phyloP scores from a whole-genome alignment of 2,113 vertebrate genomes.

The Carassius carassius region DNA sequence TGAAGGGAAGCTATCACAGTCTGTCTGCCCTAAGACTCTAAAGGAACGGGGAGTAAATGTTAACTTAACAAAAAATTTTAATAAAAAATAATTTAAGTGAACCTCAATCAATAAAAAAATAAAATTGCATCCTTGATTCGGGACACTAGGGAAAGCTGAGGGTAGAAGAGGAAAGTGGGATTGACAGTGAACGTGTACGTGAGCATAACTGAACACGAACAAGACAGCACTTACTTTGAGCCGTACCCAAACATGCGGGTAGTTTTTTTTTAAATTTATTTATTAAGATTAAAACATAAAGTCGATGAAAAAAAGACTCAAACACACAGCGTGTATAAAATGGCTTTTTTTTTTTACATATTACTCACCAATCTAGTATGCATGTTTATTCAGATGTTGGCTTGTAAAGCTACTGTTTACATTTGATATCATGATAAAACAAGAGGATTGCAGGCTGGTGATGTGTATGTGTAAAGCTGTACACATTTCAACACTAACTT shows the following conservation, averaged over 20 bases:
- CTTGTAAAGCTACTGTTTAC: slow-evolving; percentile 90
- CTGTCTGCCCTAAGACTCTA: slow-evolving; percentile 99
- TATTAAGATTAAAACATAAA: slow-evolving; percentile 76
- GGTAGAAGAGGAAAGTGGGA: slow-evolving; percentile 82
- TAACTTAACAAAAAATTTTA: slow-evolving; percentile 75
- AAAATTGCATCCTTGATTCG: slow-evolving; percentile 85
- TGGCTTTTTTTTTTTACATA: slow-evolving; percentile 73
- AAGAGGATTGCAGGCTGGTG: slow-evolving; percentile 64
- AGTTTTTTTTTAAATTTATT: slow-evolving; percentile 79
- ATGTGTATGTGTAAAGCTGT: slow-evolving; percentile 65
- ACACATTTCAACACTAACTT: slow-evolving; percentile 70
- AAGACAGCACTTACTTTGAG: slow-evolving; percentile 92
- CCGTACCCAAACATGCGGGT: slow-evolving; percentile 81
- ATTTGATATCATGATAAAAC: slow-evolving; percentile 71
- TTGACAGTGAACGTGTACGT: slow-evolving; percentile 80
- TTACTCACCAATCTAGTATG: slow-evolving; percentile 79
- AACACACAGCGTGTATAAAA: slow-evolving; percentile 82
- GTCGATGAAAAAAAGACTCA: slow-evolving; percentile 41
- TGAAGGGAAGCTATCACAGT: slow-evolving; percentile 98
- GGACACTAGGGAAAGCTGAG: slow-evolving; percentile 74
- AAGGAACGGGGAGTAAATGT: slow-evolving; percentile 87
- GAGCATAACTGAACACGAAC: slow-evolving; percentile 77
- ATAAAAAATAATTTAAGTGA: slow-evolving; percentile 58
- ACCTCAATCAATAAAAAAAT: slow-evolving; percentile 17
- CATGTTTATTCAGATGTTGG: slow-evolving; percentile 86